Evolutionary conservation across 2,113 vertebrate species (phyloP), one percentile per base, ranked within the genome.

Genomic region (Sinosuthora webbiana): DNA sequence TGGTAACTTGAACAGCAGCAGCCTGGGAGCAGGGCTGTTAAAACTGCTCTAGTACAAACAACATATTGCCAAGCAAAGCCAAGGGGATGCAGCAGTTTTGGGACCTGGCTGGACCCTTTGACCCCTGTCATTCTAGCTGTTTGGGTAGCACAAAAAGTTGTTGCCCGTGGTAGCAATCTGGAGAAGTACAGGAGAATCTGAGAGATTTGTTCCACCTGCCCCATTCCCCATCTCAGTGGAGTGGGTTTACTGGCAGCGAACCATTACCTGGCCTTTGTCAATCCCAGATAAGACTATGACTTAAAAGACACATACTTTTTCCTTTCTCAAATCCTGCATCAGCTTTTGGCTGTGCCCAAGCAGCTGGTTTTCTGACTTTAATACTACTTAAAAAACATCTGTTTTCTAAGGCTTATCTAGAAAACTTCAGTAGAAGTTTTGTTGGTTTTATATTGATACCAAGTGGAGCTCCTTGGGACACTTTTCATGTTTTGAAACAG

Each of bases 361-460:
- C 24, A 94, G 45, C 62, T 80, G 75, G 31, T 47, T 95, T 96
- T 83, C 77, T 62, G 37, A 88, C 70, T 97, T 88, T 74, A 93
- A 91, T 89, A 50, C 42, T 79, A 10, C 84, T 96, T 93, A 86
- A 94, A 75, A 88, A 84, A 49, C 37, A 87, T 79, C 75, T 93
- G 62, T 85, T 94, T 97, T 89, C 89, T 93, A 59, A 65, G 65
- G 49, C 27, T 96, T 96, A 95, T 89, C 83, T 82, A 55, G 74
- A n/a, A n/a, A n/a, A n/a, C n/a, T 50, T 89, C 81, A 91, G 79
- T 89, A 91, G 67, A 65, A 89, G 70, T 89, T 96, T 94, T 94
- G 56, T 68, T 87, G 17, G 4, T 64, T 84, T 93, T 83, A 65
- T 95, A 87, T 78, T 89, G 83, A 86, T 67, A 92, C 22, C 57